Conservation (phyloP, 2,113 vertebrate species). For the Eurypyga helias region DNA sequence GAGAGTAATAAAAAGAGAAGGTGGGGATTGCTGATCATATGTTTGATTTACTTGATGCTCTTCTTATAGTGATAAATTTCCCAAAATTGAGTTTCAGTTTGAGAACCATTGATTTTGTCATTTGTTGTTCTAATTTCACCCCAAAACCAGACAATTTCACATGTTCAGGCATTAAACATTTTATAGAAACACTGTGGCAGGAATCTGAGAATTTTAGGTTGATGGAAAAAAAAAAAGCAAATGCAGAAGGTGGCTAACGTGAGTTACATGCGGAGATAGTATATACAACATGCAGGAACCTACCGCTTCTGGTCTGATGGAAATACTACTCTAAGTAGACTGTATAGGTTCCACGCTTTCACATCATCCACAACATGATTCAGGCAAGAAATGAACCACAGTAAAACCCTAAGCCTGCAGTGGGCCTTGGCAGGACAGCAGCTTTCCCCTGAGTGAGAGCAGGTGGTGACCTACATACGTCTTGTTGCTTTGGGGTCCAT, state of each 20-base stretch:
- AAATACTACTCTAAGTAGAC: neutral
- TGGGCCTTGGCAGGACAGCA: neutral
- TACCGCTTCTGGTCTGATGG: neutral
- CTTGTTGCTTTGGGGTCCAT: neutral
- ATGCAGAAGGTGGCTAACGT: neutral
- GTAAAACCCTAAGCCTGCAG: neutral
- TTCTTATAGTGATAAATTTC: neutral
- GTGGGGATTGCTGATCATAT: neutral
- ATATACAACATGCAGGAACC: neutral
- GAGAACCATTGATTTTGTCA: neutral
- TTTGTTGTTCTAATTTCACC: neutral
- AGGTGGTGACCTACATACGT: slow-evolving; percentile 22
- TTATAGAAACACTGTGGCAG: neutral
- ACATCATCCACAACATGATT: neutral
- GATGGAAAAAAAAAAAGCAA: neutral
- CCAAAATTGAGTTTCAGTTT: neutral
- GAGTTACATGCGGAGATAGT: neutral
- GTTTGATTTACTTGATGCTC: neutral
- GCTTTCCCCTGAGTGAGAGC: neutral
- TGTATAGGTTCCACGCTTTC: neutral
- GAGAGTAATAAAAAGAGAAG: neutral
- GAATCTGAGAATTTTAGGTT: neutral
- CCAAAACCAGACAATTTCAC: neutral
- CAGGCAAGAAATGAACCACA: neutral
- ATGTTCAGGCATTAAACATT: neutral